Base-by-base conservation (phyloP, 2,888 invertebrate species). In the Hydrotaea diabolus region DNA sequence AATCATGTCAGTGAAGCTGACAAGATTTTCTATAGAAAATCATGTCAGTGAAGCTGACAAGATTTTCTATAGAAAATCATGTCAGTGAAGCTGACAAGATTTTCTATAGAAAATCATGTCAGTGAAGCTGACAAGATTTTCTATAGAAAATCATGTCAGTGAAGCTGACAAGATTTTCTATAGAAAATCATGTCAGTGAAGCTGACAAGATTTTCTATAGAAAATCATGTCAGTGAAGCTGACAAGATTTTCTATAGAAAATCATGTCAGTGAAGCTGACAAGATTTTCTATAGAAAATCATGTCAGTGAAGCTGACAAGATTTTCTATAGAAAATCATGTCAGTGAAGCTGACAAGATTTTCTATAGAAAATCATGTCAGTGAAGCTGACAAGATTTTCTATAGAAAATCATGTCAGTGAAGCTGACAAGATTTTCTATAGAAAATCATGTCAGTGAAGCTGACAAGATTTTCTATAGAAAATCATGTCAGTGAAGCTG, bases 191-290 rank as follows among this genome's bases (percentile, higher is more conserved):
- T n/a, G n/a, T n/a, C n/a, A n/a, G n/a, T n/a, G n/a, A n/a, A 31
- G 2, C 31, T 31, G 13, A 43, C 1, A 43, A 43, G 15, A 43
- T 43, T 43, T 43, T 43, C 43, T 43, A 9, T 43, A 7, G 43
- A 15, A 43, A 43, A 43, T 43, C 2, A 13, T 43, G 43, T 31
- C 43, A 43, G 43, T 31, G 0, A 0, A 19, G 8, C 19, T 7
- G 57, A 21, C 23, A 57, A 57, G 31, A 57, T 57, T 57, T 57
- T 57, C 57, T 57, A 57, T 57, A 57, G 57, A 23, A 57, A 57
- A 21, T 57, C 13, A 8, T 57, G 57, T 55, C n/a, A 11, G n/a
- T n/a, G n/a, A n/a, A n/a, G n/a, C 19, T 15, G 53, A 53, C 53
- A 53, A 53, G 46, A 53, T 57, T 57, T 21, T 57, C 57, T 57